Evolutionary conservation across 2,113 vertebrate genomes (phyloP).

Genomic region (Fulmarus glacialis): DNA sequence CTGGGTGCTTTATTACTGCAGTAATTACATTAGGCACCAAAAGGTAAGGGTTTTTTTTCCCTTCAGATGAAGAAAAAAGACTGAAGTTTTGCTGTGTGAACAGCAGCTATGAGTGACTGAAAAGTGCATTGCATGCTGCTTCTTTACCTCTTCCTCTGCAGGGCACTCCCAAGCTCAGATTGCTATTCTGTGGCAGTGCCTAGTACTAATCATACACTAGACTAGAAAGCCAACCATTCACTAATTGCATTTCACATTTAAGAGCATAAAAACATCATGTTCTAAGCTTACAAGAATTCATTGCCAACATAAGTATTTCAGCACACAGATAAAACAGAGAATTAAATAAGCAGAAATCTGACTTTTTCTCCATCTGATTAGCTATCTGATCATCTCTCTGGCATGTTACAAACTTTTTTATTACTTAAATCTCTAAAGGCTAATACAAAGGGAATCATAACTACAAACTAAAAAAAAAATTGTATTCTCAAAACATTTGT

Average conservation of each 20-base stretch:
- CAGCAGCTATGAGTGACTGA: background rate
- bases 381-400: conserved; percentile 13
- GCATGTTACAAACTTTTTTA: background rate
- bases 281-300: background rate
- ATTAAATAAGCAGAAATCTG: conserved; percentile 38
- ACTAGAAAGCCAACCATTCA: background rate
- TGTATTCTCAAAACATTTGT: background rate
- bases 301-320: conserved; percentile 62
- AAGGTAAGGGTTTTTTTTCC: background rate
- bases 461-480: background rate
- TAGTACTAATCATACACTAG: background rate
- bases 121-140: conserved; percentile 16
- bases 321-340: conserved; percentile 41
- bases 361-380: conserved; percentile 37
- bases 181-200: background rate
- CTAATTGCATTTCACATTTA: conserved; percentile 7
- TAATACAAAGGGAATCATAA: background rate
- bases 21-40: background rate
- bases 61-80: background rate
- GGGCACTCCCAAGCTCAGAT: background rate
- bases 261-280: background rate
- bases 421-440: background rate
- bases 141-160: background rate
- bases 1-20: background rate
- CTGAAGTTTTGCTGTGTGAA: background rate